phyloP scores from a whole-genome alignment of 2,113 vertebrate genomes.

The Nymphicus hollandicus region DNA sequence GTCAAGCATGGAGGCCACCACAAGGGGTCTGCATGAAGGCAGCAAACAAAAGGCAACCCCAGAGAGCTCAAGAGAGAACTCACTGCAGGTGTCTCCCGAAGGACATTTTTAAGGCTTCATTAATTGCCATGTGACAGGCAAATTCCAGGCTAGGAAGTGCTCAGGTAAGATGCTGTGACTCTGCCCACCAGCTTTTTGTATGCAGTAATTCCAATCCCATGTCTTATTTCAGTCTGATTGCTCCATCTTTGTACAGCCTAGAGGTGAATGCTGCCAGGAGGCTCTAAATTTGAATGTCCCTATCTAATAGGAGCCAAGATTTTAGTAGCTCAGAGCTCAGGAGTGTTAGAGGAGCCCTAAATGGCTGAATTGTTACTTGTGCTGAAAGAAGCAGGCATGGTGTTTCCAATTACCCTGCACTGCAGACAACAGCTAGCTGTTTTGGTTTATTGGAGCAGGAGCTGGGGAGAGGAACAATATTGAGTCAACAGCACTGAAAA shows the following conservation, averaged over 20 bases:
- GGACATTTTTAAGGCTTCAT: not conserved
- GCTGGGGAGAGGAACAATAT: constrained; percentile 44
- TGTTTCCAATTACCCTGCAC: constrained; percentile 69
- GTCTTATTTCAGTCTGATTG: not conserved
- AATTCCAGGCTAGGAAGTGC: not conserved
- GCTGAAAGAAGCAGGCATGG: constrained; percentile 63
- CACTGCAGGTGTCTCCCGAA: not conserved
- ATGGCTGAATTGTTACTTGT: constrained; percentile 62
- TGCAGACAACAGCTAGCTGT: constrained; percentile 71
- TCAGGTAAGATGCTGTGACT: not conserved
- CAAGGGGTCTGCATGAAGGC: not conserved
- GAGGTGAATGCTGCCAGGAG: constrained; percentile 4
- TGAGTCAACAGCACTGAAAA: constrained; percentile 47
- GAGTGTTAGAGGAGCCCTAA: constrained; percentile 61
- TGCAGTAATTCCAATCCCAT: not conserved
- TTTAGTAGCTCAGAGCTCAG: not conserved
- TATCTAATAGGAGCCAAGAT: not conserved
- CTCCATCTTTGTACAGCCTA: accelerated
- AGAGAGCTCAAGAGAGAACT: accelerated
- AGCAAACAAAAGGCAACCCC: not conserved
- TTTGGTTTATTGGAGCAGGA: constrained; percentile 50
- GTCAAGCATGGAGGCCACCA: accelerated
- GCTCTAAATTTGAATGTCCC: not conserved
- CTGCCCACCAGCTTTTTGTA: not conserved
- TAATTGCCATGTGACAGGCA: not conserved